Base-by-base conservation (phyloP, 1,140 invertebrate species). In the Nephotettix cincticeps region DNA sequence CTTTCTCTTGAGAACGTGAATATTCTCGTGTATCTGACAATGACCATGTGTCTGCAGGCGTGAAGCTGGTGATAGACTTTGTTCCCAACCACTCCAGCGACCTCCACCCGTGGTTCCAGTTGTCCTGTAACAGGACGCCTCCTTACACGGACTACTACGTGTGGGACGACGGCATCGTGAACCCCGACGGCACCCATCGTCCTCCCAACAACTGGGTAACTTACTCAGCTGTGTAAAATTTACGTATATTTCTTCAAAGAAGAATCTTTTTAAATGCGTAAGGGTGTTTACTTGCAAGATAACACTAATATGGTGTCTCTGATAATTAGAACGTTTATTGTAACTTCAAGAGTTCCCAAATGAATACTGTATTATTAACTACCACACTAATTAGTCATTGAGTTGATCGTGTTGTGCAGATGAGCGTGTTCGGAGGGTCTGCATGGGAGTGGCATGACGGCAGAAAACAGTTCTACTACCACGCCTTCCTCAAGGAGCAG, bases 11-110 rank as follows among this genome's bases (percentile, higher is more conserved):
- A n/a, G n/a, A n/a, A n/a, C n/a, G n/a, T n/a, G n/a, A n/a, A n/a
- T n/a, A n/a, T n/a, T n/a, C n/a, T n/a, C n/a, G n/a, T n/a, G n/a
- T n/a, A n/a, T n/a, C n/a, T n/a, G n/a, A n/a, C n/a, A n/a, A n/a
- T n/a, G n/a, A n/a, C n/a, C n/a, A n/a, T n/a, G n/a, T 36, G 32
- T 56, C 43, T 80, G 25, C 74, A 90, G 92, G 86, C 68, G 85
- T 95, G 51, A 92, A 90, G 79, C 78, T 96, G 1, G 83, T 95
- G 23, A 77, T 96, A 78, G 94, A 96, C 78, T 89, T 94, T 76
- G 89, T 95, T 21, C 92, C 93, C 1, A 95, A 95, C 81, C 92
- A 95, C 77, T 90, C 90, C 0, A 92, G 91, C 73, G 86, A 92
- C 76, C 77, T 90, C 69, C 90, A 91, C 72, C 81, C 86, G 67